These are phyloP conservation scores for Spilarctia lutea DNA, from an alignment of 2,888 invertebrate genomes.

Conservation along the genomic window DNA sequence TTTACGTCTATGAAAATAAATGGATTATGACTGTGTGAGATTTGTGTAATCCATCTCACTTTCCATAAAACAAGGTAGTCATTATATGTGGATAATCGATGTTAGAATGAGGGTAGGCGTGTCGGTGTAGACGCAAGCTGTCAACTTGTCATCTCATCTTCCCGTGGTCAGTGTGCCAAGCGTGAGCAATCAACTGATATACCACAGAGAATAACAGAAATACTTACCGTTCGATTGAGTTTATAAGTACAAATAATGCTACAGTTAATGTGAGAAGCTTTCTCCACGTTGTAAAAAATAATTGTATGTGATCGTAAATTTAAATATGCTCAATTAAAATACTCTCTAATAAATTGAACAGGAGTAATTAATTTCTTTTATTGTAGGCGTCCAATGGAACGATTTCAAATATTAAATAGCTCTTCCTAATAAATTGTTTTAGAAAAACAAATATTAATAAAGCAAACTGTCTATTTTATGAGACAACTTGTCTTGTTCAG, in stretches of 20 bases:
- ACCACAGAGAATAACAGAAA: constrained; percentile 57
- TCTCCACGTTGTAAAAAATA: background rate
- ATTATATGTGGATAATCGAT: constrained; percentile 30
- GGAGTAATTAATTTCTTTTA: background rate
- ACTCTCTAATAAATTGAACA: background rate
- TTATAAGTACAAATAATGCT: background rate
- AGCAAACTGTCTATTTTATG: background rate
- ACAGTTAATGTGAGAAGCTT: constrained; percentile 6
- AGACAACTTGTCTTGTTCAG: background rate
- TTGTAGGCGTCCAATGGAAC: background rate
- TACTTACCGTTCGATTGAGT: constrained; percentile 54
- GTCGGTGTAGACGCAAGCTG: constrained; percentile 58
- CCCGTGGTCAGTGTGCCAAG: constrained; percentile 72
- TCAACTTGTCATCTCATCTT: constrained; percentile 65
- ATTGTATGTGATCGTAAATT: constrained; percentile 4
- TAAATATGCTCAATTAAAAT: background rate
- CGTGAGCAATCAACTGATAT: constrained; percentile 67
- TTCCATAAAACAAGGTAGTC: constrained; percentile 20
- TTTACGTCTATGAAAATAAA: background rate
- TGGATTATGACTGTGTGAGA: too few species aligned
- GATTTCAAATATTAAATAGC: background rate
- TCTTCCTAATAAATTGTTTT: background rate
- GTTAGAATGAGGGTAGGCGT: constrained; percentile 43
- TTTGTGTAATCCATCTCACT: background rate
- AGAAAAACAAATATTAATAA: background rate